Conservation (phyloP, 2,888 invertebrate genomes). For the Xiphydria camelus region DNA sequence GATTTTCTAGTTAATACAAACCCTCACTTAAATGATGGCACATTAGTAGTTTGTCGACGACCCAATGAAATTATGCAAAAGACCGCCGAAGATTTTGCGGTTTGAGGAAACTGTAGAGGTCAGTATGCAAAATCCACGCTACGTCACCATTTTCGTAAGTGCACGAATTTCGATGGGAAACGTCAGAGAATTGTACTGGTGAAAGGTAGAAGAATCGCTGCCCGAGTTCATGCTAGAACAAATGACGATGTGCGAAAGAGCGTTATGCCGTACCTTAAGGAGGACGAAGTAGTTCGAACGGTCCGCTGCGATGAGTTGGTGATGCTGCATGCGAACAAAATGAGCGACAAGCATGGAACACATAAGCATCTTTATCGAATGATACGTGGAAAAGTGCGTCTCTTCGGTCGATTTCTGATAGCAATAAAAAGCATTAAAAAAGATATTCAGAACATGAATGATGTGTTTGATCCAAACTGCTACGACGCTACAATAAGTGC, state of each 20-base stretch:
- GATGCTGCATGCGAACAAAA: background rate
- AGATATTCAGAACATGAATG: background rate
- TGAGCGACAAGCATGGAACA: background rate
- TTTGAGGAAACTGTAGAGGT: too few relatives aligned
- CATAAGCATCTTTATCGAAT: background rate
- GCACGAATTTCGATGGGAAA: too few relatives aligned
- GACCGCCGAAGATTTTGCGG: too few relatives aligned
- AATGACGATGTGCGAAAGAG: too few relatives aligned
- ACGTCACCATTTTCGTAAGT: too few relatives aligned
- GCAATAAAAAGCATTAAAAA: background rate
- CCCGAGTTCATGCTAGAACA: too few relatives aligned
- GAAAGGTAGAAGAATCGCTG: too few relatives aligned
- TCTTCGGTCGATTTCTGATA: background rate
- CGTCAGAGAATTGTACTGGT: too few relatives aligned
- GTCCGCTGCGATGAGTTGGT: background rate
- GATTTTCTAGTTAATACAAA: conserved; percentile 6
- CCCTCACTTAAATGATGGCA: background rate
- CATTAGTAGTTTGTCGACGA: conserved; percentile 3
- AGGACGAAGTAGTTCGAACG: background rate
- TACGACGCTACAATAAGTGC: conserved; percentile 1
- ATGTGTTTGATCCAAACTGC: conserved; percentile 1
- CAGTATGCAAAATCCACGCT: too few relatives aligned
- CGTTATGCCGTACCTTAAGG: too few relatives aligned
- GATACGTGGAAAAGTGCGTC: background rate
- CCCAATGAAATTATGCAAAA: too few relatives aligned